Evolutionary conservation across 1,140 invertebrate species (phyloP), one percentile per base, ranked within the genome.

Genomic region (Akabosia matsudoensis): DNA sequence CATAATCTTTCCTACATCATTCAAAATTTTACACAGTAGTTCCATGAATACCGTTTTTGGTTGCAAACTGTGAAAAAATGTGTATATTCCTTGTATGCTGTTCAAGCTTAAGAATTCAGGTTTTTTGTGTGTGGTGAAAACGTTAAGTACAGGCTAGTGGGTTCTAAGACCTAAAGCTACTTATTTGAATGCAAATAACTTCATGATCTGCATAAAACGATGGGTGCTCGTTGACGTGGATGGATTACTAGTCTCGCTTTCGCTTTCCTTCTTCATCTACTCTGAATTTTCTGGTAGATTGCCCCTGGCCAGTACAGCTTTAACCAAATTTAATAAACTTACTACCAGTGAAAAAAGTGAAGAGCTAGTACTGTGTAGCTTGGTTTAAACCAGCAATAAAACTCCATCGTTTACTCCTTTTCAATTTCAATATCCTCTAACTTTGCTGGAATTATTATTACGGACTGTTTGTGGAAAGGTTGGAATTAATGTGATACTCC

Each of bases 161-260:
- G 18, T 45, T 45, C 37, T 45, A 45, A 45, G 37, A 45, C 37
- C 54, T 61, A 24, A 61, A 61, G 54, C 24, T 31, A 67, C 61
- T 67, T 67, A 67, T 67, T 67, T 67, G 61, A 67, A 67, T 67
- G 61, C 61, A 67, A 67, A 67, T 67, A 67, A 67, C 61, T 28
- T 67, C 24, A 67, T 67, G 61, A 67, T 67, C 61, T 30, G 61
- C 61, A 67, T 67, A 67, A 67, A 67, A 28, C 61, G 61, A 67
- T 67, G 61, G 3, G 54, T 61, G 54, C 54, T n/a, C 61, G 61
- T 67, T 67, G 61, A 67, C 61, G 61, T 24, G 31, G 61, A 67
- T 67, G 61, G 61, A 67, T 67, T 24, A 67, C 61, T 31, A 45
- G 54, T 13, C 54, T 13, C 14, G 54, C 24, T 61, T 24, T 61